These are phyloP conservation scores for Drosophila azteca DNA, from an alignment of 1,140 invertebrate genomes.

Conservation along the genomic window DNA sequence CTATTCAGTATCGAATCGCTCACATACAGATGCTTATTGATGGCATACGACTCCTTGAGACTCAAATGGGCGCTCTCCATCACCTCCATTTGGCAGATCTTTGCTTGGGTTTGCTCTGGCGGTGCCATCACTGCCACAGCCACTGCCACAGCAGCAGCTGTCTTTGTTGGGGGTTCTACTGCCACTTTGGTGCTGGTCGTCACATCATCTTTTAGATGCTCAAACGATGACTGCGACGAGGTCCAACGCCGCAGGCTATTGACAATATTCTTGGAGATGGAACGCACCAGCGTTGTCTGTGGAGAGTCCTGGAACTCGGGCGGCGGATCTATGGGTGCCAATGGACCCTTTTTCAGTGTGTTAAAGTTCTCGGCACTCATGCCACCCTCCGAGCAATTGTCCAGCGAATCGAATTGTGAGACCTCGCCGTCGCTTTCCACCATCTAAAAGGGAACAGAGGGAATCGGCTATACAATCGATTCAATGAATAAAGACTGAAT, in stretches of 20 bases:
- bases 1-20: conserved; percentile 81
- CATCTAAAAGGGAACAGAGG: conserved; percentile 83
- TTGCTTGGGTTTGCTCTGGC: conserved; percentile 1
- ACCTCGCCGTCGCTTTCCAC: conserved; percentile 89
- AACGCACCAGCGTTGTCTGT: conserved; percentile 79
- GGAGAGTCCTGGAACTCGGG: conserved; percentile 89
- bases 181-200: conserved; percentile 19
- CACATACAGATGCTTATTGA: conserved; percentile 80
- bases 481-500: too few relatives aligned
- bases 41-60: conserved; percentile 74
- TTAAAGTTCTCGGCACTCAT: conserved; percentile 92
- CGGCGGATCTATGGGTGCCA: conserved; percentile 90
- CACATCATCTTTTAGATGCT: conserved; percentile 72
- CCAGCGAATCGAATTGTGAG: conserved; percentile 87
- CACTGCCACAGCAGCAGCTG: neutral
- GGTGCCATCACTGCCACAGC: neutral
- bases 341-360: conserved; percentile 90
- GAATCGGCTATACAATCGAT: neutral
- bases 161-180: conserved; percentile 6
- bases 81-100: conserved; percentile 14
- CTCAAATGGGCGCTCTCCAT: conserved; percentile 30
- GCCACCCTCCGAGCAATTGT: conserved; percentile 87
- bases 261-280: conserved; percentile 74
- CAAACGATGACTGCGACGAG: conserved; percentile 79
- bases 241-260: conserved; percentile 77